Percentiles rank a stretch among this genome's conserved stretches.
These are phyloP conservation scores for Callinectes sapidus DNA, from an alignment of 2,888 invertebrate species.

Conservation along the genomic window DNA sequence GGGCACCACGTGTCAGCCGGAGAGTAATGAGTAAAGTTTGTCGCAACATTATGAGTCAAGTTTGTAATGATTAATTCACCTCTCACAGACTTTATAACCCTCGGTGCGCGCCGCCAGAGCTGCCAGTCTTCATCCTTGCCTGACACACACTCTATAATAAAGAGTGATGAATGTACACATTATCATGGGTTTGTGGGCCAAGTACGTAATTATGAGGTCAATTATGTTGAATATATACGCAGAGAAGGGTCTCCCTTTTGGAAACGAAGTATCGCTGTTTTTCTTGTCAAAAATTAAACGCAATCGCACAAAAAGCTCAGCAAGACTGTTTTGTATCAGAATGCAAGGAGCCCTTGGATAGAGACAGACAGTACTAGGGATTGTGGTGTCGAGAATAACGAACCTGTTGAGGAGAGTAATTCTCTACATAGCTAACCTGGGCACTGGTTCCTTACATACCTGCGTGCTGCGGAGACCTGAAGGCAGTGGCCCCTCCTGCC, in stretches of 20 bases:
- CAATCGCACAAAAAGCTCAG: not conserved
- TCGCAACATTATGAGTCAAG: constrained; percentile 24
- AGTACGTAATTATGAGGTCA: not conserved
- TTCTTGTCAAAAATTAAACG: not conserved
- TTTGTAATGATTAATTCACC: not conserved
- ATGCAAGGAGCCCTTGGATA: not conserved
- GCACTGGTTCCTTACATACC: constrained; percentile 48
- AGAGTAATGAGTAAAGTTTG: constrained; percentile 24
- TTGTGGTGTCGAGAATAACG: not conserved
- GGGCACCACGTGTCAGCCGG: not conserved
- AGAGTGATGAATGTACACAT: not conserved
- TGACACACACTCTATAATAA: constrained; percentile 2
- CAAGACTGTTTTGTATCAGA: not conserved
- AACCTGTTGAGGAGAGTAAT: not conserved
- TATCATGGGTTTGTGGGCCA: not conserved
- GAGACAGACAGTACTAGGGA: not conserved
- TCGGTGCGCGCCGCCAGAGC: not conserved
- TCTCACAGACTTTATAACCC: not conserved
- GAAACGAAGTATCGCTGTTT: not conserved
- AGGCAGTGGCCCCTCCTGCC: constrained; percentile 67
- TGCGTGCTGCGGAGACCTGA: constrained; percentile 53
- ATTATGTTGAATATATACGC: not conserved
- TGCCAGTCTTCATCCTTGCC: not conserved
- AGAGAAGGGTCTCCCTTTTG: not conserved
- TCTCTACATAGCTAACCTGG: not conserved